These are phyloP conservation scores for Bergia puertoricense DNA, from an alignment of 92 coral and sea anemone species.

Conservation along the genomic window DNA sequence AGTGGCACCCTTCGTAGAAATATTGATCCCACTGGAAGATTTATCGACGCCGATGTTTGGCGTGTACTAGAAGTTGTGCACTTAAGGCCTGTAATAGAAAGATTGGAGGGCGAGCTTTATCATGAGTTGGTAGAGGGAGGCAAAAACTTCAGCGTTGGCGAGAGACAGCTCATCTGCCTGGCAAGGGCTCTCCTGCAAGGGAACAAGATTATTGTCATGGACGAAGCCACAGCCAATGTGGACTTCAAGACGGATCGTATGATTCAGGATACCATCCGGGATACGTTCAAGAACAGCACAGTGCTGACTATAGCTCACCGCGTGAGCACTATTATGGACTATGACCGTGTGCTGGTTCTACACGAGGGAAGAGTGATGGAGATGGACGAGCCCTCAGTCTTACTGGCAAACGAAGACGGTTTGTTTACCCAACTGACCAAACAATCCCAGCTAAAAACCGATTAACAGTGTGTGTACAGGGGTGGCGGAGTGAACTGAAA, in stretches of 20 bases:
- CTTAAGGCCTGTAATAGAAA: not conserved
- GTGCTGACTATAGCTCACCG: constrained; percentile 33
- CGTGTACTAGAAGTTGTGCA: too few species aligned
- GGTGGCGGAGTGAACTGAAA: too few species aligned
- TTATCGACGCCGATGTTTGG: too few species aligned
- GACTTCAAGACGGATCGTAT: constrained; percentile 41
- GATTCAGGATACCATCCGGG: constrained; percentile 40
- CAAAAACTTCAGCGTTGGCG: constrained; percentile 35
- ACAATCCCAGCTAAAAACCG: not conserved
- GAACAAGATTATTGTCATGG: constrained; percentile 4
- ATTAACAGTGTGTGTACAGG: not conserved
- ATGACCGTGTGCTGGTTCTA: constrained; percentile 11
- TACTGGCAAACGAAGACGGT: constrained; percentile 12
- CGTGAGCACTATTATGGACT: constrained; percentile 24
- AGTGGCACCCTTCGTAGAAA: constrained; percentile 17
- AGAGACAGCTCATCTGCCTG: constrained; percentile 33
- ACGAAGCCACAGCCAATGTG: constrained; percentile 31
- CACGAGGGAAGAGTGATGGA: constrained; percentile 2
- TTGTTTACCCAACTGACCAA: constrained; percentile 22
- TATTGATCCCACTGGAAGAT: too few species aligned
- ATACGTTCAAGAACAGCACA: constrained; percentile 16
- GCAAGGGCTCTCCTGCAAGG: constrained; percentile 37
- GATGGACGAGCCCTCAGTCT: constrained; percentile 29
- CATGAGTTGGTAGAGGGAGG: constrained; percentile 30
- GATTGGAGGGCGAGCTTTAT: constrained; percentile 30